Conservation (phyloP, 2,113 vertebrate genomes). For the Cyrtonyx montezumae region DNA sequence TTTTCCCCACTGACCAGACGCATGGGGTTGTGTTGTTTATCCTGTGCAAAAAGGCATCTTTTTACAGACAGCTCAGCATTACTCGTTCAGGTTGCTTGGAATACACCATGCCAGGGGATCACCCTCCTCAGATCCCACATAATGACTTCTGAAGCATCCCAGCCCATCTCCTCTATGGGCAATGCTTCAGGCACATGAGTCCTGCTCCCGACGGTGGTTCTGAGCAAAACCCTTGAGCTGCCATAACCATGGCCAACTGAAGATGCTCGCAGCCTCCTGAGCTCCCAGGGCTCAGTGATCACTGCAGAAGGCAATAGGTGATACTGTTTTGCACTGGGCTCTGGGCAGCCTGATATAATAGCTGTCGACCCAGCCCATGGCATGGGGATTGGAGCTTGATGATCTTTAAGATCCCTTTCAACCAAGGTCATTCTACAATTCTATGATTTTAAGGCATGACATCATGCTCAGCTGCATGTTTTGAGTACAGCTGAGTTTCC, state of each 20-base stretch:
- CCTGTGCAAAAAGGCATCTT: not conserved
- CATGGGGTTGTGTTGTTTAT: not conserved
- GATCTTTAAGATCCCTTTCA: no score
- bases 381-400: no score
- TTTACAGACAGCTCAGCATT: not conserved
- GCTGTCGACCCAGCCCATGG: no score
- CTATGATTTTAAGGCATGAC: no score
- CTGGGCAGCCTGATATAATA: no score
- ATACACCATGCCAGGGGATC: fast-evolving
- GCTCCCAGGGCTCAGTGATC: not conserved
- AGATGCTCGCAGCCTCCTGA: fast-evolving
- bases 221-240: not conserved
- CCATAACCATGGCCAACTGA: not conserved
- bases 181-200: not conserved
- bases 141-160: not conserved
- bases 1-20: constrained; percentile 34
- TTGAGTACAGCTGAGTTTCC: not conserved
- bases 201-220: not conserved
- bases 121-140: not conserved
- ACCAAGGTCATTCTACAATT: no score
- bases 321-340: no score
- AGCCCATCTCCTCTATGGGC: not conserved
- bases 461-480: fast-evolving
- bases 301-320: not conserved
- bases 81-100: not conserved